Evolutionary conservation across 2,888 invertebrate genomes (phyloP).

Genomic region (Agriotes lineatus): DNA sequence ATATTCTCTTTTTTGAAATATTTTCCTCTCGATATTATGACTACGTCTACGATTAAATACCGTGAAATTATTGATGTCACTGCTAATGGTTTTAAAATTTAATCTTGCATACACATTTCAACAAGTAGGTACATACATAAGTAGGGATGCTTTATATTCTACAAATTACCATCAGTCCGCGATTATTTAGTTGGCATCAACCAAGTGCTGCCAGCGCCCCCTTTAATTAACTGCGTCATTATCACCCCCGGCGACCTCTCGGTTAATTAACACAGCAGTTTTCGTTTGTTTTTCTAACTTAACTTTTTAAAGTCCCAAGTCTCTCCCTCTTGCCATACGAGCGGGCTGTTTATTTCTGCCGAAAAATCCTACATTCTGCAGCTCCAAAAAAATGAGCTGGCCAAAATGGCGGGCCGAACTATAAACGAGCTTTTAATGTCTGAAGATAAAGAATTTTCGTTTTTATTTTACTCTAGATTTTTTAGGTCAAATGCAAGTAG

Average conservation of each 20-base stretch:
- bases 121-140: too few relatives aligned
- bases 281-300: slow-evolving; percentile 43
- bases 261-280: slow-evolving; percentile 44
- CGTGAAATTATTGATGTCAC: too few relatives aligned
- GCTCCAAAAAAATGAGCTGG: slow-evolving; percentile 21
- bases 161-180: not conserved
- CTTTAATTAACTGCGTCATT: slow-evolving; percentile 46
- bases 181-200: slow-evolving; percentile 3
- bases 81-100: too few relatives aligned
- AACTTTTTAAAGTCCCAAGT: slow-evolving; percentile 25
- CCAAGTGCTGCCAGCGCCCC: slow-evolving; percentile 11
- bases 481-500: slow-evolving; percentile 13
- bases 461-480: slow-evolving; percentile 4
- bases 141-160: not conserved
- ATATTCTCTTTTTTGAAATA: too few relatives aligned
- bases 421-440: slow-evolving; percentile 53
- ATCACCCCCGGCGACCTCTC: slow-evolving; percentile 37
- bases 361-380: not conserved
- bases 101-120: too few relatives aligned
- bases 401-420: slow-evolving; percentile 32
- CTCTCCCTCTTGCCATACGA: slow-evolving; percentile 8
- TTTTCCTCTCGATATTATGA: too few relatives aligned
- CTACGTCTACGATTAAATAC: too few relatives aligned
- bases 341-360: slow-evolving; percentile 9
- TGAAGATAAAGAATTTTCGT: slow-evolving; percentile 39